Base-by-base conservation (phyloP, 2,888 invertebrate species). In the Maniola hyperantus region DNA sequence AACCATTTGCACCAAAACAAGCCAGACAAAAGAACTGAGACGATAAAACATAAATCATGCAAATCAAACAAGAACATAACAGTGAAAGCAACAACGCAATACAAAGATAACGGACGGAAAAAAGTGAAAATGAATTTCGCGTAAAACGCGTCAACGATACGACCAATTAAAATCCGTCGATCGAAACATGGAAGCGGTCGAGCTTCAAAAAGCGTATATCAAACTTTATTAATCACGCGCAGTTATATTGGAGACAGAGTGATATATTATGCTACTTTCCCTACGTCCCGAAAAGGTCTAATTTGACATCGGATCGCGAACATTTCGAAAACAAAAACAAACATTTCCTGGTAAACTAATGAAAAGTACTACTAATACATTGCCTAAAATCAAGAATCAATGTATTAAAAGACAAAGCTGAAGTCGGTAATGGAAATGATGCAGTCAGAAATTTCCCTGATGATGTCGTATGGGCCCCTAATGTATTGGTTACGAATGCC, bases 231-330 rank as follows among this genome's bases (percentile, higher is more conserved):
- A 76, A 77, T 75, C 76, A 72, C 67, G 68, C 74, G 69, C 80
- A 81, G 83, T 83, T 81, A 82, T 82, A 84, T 75, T 74, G 67
- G 67, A 82, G 82, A 81, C 77, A 74, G 72, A 78, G 76, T 83
- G 85, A 88, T 87, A 85, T 87, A 88, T 88, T 81, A 77, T 72
- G 76, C 81, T 80, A 88, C 87, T 89, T 88, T 89, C 87, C 82
- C 84, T 77, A 77, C 80, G 77, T 80, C 84, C 83, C 76, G 77
- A 83, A 87, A 85, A 80, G 83, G 84, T 83, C 83, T 85, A 83
- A 86, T 87, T 87, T 85, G 86, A 86, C 84, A 77, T 74, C 71
- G 15, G 61, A 62, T 69, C 33, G 36, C 54, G 58, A 73, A 79
- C 76, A 78, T 77, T 72, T 73, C 79, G 78, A 78, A 61, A 51